Base-by-base conservation (phyloP, 2,888 invertebrate genomes). In the Cylindroiulus punctatus region DNA sequence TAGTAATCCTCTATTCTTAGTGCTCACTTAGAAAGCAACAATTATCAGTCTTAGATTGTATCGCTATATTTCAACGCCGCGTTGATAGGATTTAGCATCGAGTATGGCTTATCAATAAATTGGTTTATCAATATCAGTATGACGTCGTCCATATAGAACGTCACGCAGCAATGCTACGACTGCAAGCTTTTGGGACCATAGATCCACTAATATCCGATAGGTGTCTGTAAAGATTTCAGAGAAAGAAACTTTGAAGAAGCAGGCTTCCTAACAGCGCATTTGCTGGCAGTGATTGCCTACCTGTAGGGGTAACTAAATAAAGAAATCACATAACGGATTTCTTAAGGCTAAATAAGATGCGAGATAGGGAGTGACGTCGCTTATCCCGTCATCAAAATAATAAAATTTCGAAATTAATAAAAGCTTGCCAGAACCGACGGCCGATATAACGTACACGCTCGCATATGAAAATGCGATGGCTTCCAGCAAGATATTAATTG, bases 321-420 rank as follows among this genome's bases (percentile, higher is more conserved):
- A n/a, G n/a, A n/a, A n/a, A n/a, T n/a, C n/a, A n/a, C n/a, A n/a
- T n/a, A n/a, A n/a, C n/a, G n/a, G n/a, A n/a, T n/a, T n/a, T n/a
- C n/a, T n/a, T n/a, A n/a, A 14, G 76, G 30, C 76, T 30, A 76
- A 30, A 76, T 30, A 76, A 0, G 76, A 76, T 30, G 30, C 76
- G 30, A 30, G 30, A 26, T 1, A 76, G 30, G 76, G 76, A 76
- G 30, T 76, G 76, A 76, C 76, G 30, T 76, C 0, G 30, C 76
- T 30, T 76, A 76, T 76, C 76, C 12, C 76, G 76, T 76, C 30
- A 76, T 76, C 76, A 76, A 76, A 76, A 76, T 76, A 76, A 76
- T 76, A 76, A 76, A 76, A 76, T 76, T 76, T 14, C 76, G 30
- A 76, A 76, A 76, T 76, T 76, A 76, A 76, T 76, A 76, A 76